Base-by-base conservation (phyloP, 2,113 vertebrate genomes). In the Mormyrus lacerda region DNA sequence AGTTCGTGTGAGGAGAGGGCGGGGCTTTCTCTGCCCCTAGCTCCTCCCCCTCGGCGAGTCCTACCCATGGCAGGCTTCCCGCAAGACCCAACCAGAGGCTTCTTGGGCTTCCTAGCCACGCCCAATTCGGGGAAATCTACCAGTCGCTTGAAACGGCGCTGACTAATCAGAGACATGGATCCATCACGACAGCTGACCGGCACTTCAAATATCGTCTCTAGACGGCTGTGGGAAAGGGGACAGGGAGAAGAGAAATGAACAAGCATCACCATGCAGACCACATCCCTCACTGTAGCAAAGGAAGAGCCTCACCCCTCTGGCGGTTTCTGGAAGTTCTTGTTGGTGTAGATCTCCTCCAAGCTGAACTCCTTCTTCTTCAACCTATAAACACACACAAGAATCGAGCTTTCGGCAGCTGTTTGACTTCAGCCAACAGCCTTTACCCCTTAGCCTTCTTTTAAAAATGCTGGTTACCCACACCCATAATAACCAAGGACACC, bases 281-380 rank as follows among this genome's bases (percentile, higher is more conserved):
- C 13, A 48, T 39, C 17, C 45, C 88, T 21, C 7, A 50, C 47
- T 50, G 86, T 17, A 89, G 24, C n/a, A 58, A 19, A 51, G n/a
- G 7, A 27, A 51, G 19, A 79, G 3, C 13, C 95, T 95, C 91
- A 97, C 97, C 97, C 95, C 90, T 96, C 96, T 27, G 96, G 96
- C 15, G 97, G 97, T 76, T 96, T 96, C 65, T 92, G 96, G 92
- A 97, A 98, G 91, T 98, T 98, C 92, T 98, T 97, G 90, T 98
- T 98, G 55, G 97, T 98, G 91, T 98, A 98, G 93, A 98, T 98
- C 94, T 98, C 97, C 90, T 98, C 97, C 93, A 98, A 92, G 88
- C 96, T 98, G 89, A 98, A 98, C 91, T 97, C 96, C 89, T 98
- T 97, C 95, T 98, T 98, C 89, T 97, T 97, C 90, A 97, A 91